Base-by-base conservation (phyloP, 2,888 invertebrate genomes). In the Pristionchus mayeri region DNA sequence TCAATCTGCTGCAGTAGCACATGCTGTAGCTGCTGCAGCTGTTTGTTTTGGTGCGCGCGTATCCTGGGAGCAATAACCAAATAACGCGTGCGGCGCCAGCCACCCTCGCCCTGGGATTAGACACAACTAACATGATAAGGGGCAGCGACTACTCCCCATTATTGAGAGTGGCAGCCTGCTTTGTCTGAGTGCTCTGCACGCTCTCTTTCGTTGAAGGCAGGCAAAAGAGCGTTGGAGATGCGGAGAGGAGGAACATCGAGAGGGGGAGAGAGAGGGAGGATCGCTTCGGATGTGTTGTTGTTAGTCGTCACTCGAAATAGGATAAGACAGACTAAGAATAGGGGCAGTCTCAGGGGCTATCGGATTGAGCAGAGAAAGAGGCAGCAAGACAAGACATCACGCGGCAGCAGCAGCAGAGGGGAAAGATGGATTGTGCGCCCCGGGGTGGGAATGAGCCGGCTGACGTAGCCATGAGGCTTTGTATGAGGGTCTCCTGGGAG, bases 271-370 rank as follows among this genome's bases (percentile, higher is more conserved):
- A 24, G 24, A 34, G 67, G 37, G 67, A 67, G 34, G n/a, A n/a
- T 18, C 54, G 13, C 71, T 71, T 71, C 71, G 54, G n/a, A 16
- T 40, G 40, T 71, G 71, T 71, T 71, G 40, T 71, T 30, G 30
- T 30, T 16, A 13, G 40, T 40, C 40, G 71, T 71, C 40, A 71
- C 71, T 71, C 40, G 21, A 71, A 71, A 71, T 71, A 44, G 71
- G 71, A 71, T 71, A 71, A 71, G 71, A 71, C 40, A 24, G 40
- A 44, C 71, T 71, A 71, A 71, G 71, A 71, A 71, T 71, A 71
- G 71, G n/a, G 7, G 37, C 34, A 18, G 40, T 24, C 71, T 40
- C 71, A 71, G 71, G 71, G 71, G 71, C 71, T 44, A 44, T 71
- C 63, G 21, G 63, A 63, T 63, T 63, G 34, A 34, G 34, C 44